Base-by-base conservation (phyloP, 2,797 vertebrate genomes). In the Odontamblyopus lacepedii region DNA sequence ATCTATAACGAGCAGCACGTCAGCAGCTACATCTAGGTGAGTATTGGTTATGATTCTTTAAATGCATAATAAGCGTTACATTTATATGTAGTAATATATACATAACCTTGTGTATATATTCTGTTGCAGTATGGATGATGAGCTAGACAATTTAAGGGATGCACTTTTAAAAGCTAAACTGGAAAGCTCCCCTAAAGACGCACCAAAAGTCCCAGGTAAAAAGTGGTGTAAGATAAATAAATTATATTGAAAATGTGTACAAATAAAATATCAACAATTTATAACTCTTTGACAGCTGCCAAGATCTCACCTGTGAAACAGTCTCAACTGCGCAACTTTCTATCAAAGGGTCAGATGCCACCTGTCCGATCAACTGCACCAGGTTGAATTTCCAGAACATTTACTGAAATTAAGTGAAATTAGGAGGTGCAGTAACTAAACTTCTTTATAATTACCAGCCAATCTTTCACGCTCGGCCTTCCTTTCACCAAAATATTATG, bases 351-450 rank as follows among this genome's bases (percentile, higher is more conserved):
- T 48, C 96, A 97, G 84, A 96, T 95, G 75, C 97, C 97, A 3
- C 96, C 96, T 1, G 85, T 99, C 55, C 94, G 95, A 61, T 98
- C 97, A 18, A 98, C 96, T 12, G 98, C 98, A 81, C 98, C 98
- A 96, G 98, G 98, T 99, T 95, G 80, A 56, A 48, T 38, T 5
- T 2, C 4, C 15, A 65, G 70, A 4, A 50, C 19, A 60, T 44
- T 61, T 27, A 26, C 11, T 71, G 53, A 26, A 26, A 3, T 15
- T 13, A 1, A 60, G 4, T 30, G 48, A 11, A 2, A 57, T 6
- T 16, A 44, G 35, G 13, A 19, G 29, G 7, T n/a, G 12, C 27
- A 44, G 32, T 62, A 16, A 11, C 5, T 63, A 51, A n/a, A 0
- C 7, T 62, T 27, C 2, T 53, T 76, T 15, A 70, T 48, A 48